These are phyloP conservation scores for Drosophila sp. DNA, from an alignment of 1,140 invertebrate species.

Conservation along the genomic window DNA sequence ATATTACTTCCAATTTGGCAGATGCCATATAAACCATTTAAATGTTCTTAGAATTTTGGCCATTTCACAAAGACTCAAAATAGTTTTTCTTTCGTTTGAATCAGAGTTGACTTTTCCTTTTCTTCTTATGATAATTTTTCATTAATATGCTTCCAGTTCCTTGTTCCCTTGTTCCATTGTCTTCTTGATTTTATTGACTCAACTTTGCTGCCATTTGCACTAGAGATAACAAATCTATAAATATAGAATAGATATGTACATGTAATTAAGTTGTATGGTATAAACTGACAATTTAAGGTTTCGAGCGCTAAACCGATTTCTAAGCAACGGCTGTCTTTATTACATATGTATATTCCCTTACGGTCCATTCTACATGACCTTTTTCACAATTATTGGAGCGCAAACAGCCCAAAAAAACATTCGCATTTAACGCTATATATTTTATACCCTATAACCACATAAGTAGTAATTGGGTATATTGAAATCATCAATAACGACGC, in stretches of 20 bases:
- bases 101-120: too few species aligned
- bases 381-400: constrained; percentile 71
- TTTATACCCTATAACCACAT: not conserved
- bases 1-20: too few species aligned
- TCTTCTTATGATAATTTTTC: not conserved
- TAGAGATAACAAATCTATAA: constrained; percentile 20
- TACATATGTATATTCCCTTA: constrained; percentile 32
- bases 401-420: constrained; percentile 37
- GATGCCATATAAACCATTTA: too few species aligned
- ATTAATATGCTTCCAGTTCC: not conserved
- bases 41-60: too few species aligned
- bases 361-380: constrained; percentile 54
- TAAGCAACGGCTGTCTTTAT: constrained; percentile 29
- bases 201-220: constrained; percentile 47
- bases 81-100: too few species aligned
- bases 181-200: constrained; percentile 30
- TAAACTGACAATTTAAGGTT: not conserved
- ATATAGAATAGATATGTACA: constrained; percentile 9
- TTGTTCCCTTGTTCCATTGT: not conserved
- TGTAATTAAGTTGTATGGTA: constrained; percentile 28
- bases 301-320: not conserved
- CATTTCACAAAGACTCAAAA: too few species aligned
- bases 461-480: too few species aligned
- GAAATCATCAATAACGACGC: too few species aligned
- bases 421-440: constrained; percentile 45